Evolutionary conservation across 2,113 vertebrate genomes (phyloP).

Genomic region (Egretta garzetta): DNA sequence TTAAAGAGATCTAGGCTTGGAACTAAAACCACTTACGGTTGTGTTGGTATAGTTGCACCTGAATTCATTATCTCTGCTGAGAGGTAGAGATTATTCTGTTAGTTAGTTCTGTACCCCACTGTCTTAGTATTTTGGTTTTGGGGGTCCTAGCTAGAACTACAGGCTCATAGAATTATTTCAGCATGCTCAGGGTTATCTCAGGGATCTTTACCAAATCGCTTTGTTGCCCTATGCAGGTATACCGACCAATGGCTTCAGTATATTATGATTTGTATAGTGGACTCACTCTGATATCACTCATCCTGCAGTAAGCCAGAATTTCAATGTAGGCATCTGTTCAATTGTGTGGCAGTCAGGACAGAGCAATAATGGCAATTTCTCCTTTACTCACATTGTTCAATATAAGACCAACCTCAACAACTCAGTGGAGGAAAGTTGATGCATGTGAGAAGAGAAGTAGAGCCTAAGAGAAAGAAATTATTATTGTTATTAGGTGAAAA

Average conservation of each 20-base stretch:
- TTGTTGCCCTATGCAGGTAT: neutral
- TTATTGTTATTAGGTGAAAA: neutral
- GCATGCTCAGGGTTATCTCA: neutral
- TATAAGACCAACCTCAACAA: neutral
- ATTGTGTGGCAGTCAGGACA: neutral
- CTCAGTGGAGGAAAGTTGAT: neutral
- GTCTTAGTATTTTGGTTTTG: neutral
- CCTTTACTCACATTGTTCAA: neutral
- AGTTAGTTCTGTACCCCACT: neutral
- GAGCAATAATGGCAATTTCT: neutral
- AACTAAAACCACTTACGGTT: neutral
- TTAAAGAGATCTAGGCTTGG: neutral
- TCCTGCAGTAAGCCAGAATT: neutral
- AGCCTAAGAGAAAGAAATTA: neutral
- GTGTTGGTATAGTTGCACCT: neutral
- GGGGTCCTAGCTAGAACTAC: fast-evolving
- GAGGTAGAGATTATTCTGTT: neutral
- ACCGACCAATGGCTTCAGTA: neutral
- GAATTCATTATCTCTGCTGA: neutral
- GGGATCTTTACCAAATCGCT: neutral
- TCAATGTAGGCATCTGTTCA: neutral
- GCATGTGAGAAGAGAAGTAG: neutral
- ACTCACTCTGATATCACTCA: neutral
- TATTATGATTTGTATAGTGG: neutral
- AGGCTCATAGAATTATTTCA: neutral